Evolutionary conservation across 2,113 vertebrate species (phyloP).

Genomic region (Eolophus roseicapilla): DNA sequence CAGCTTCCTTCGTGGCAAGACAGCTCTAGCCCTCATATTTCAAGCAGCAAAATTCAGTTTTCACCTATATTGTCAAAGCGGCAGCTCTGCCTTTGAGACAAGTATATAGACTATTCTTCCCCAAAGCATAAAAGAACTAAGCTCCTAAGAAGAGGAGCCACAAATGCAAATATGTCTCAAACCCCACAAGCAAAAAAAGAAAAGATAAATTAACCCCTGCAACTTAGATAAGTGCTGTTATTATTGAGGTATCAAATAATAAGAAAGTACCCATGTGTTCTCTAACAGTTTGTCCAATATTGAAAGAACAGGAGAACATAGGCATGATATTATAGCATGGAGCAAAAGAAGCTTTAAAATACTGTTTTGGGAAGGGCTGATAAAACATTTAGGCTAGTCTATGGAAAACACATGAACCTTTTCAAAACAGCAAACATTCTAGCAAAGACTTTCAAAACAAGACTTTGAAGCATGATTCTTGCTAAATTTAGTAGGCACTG

Average conservation of each 20-base stretch:
- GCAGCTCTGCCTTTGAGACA: neutral
- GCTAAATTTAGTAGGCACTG: neutral
- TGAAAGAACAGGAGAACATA: slow-evolving; percentile 41
- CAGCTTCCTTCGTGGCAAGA: neutral
- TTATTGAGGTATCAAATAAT: neutral
- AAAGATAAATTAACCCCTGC: neutral
- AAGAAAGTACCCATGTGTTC: neutral
- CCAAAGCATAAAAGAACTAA: neutral
- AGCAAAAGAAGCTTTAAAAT: slow-evolving; percentile 8
- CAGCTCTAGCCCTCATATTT: neutral
- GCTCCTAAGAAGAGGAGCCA: neutral
- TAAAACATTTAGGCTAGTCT: neutral
- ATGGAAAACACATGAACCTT: neutral
- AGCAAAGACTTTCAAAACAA: neutral
- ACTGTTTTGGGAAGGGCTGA: neutral
- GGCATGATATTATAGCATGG: neutral
- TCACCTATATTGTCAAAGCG: neutral
- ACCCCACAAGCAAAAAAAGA: neutral
- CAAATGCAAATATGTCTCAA: neutral
- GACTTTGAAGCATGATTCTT: neutral
- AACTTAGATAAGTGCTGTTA: neutral
- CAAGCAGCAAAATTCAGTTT: neutral
- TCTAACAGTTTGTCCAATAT: neutral
- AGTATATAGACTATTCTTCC: neutral
- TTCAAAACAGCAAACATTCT: neutral